These are phyloP conservation scores for Megastigmus dorsalis DNA, from an alignment of 2,888 invertebrate genomes.

Conservation along the genomic window DNA sequence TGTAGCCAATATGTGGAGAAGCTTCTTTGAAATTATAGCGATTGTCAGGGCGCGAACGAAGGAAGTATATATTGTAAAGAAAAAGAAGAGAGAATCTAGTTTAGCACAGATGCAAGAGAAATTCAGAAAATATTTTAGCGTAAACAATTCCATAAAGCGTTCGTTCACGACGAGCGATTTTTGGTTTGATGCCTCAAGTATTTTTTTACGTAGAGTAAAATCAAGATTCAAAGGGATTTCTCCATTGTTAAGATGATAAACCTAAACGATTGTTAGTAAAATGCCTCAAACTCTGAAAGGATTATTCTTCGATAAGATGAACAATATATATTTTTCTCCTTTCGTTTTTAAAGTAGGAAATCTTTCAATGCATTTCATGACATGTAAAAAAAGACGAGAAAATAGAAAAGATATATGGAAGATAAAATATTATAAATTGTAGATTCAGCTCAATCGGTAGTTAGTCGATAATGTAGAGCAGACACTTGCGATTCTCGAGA, in stretches of 20 bases:
- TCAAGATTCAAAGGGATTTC: constrained; percentile 31
- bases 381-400: constrained; percentile 8
- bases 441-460: constrained; percentile 2
- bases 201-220: constrained; percentile 28
- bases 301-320: constrained; percentile 6
- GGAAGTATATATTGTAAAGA: constrained; percentile 12
- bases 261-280: constrained; percentile 14
- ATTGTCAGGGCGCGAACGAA: constrained; percentile 18
- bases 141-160: constrained; percentile 27
- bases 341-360: not conserved
- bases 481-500: constrained; percentile 20
- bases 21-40: constrained; percentile 27
- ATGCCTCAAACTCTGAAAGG: not conserved
- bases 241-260: not conserved
- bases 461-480: not conserved
- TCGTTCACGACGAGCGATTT: constrained; percentile 12
- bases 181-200: constrained; percentile 16
- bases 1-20: constrained; percentile 11
- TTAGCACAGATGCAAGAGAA: constrained; percentile 1
- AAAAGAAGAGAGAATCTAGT: constrained; percentile 2
- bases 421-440: constrained; percentile 5
- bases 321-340: constrained; percentile 27
- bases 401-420: not conserved
- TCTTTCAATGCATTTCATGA: constrained; percentile 11
- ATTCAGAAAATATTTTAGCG: constrained; percentile 22